These are phyloP conservation scores for Xiphophorus couchianus DNA, from an alignment of 2,113 vertebrate genomes.

Conservation along the genomic window DNA sequence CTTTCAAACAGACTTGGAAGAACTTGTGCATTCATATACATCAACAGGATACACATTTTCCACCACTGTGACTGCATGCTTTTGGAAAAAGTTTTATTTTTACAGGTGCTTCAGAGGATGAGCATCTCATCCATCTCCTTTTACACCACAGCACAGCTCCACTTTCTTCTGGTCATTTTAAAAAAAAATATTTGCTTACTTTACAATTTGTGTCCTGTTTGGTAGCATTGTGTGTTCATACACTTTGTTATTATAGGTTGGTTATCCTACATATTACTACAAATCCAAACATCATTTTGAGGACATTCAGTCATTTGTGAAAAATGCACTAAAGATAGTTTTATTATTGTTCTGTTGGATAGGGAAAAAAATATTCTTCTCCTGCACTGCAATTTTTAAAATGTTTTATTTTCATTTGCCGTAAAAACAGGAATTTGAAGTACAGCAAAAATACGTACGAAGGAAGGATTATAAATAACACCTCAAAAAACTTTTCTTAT, in stretches of 20 bases:
- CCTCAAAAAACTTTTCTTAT: background rate
- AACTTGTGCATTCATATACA: background rate
- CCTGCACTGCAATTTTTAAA: background rate
- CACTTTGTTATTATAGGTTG: background rate
- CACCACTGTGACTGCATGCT: background rate
- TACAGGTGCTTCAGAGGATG: background rate
- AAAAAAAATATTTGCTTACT: too few species aligned
- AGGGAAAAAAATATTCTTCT: background rate
- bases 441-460: background rate
- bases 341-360: too few species aligned
- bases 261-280: background rate
- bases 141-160: background rate
- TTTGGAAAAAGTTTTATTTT: background rate
- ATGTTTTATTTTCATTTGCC: too few species aligned
- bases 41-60: background rate
- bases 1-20: too few species aligned
- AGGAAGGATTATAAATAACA: background rate
- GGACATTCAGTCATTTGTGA: too few species aligned
- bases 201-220: too few species aligned
- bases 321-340: too few species aligned
- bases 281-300: too few species aligned
- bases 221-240: too few species aligned
- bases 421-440: background rate
- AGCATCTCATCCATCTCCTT: background rate
- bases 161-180: background rate